These are phyloP conservation scores for Holothuria scabra DNA, from an alignment of 53 echinoderm and acorn worm species.

Conservation along the genomic window DNA sequence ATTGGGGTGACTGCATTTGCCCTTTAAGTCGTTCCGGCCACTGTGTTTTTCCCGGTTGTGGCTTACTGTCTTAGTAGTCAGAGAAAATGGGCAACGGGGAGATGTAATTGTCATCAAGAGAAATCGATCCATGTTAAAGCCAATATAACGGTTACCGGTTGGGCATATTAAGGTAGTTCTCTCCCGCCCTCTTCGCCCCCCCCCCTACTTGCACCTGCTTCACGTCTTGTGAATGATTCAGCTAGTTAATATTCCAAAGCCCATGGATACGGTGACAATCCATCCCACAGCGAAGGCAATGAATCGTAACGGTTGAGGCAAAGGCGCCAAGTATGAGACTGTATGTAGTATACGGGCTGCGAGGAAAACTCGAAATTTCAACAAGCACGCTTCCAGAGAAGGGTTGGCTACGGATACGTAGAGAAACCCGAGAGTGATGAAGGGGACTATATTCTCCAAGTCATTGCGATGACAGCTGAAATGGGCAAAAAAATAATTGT, in stretches of 20 bases:
- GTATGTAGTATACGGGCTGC: slow-evolving; percentile 74
- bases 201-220: too few species aligned
- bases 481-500: neutral
- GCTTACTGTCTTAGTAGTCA: too few species aligned
- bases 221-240: too few species aligned
- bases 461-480: slow-evolving; percentile 82
- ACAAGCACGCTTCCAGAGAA: slow-evolving; percentile 45
- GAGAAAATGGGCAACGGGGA: too few species aligned
- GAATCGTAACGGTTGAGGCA: slow-evolving; percentile 70
- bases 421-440: slow-evolving; percentile 70
- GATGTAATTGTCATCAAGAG: too few species aligned
- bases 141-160: too few species aligned
- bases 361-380: slow-evolving; percentile 71
- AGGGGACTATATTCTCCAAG: slow-evolving; percentile 83
- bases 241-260: neutral
- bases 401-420: slow-evolving; percentile 66
- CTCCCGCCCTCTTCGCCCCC: too few species aligned
- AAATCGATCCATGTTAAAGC: too few species aligned
- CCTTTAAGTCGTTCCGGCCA: too few species aligned
- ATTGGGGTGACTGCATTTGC: too few species aligned
- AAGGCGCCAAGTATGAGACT: slow-evolving; percentile 63
- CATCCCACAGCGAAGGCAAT: slow-evolving; percentile 51
- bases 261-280: slow-evolving; percentile 66
- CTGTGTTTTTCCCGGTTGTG: too few species aligned
- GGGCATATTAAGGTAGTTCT: too few species aligned